Percentiles rank a stretch among this genome's conserved stretches.
Conservation (phyloP, 2,113 vertebrate genomes). For the Scytalopus superciliaris region DNA sequence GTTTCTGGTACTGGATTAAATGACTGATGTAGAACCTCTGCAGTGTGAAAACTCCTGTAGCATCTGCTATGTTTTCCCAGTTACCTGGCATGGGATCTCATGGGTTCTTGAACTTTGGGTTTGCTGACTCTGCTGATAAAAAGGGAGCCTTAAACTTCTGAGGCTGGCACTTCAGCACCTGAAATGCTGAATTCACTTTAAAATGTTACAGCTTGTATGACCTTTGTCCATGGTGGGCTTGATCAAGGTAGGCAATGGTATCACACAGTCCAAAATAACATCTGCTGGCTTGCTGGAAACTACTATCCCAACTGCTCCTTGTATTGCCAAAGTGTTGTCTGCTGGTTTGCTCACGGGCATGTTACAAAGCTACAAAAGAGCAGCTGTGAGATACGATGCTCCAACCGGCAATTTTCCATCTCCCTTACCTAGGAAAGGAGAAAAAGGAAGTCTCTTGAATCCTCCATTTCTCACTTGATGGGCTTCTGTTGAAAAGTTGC, state of each 20-base stretch:
- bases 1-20: neutral
- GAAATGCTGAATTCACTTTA: neutral
- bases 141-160: neutral
- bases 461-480: neutral
- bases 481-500: neutral
- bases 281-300: neutral
- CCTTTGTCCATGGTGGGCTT: neutral
- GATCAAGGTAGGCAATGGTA: neutral
- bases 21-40: neutral
- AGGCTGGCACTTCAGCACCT: neutral
- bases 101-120: neutral
- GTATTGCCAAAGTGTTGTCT: neutral
- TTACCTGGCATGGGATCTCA: neutral
- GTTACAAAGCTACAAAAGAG: neutral
- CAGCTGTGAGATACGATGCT: neutral
- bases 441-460: neutral
- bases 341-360: neutral
- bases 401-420: neutral
- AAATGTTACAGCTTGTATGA: accelerated
- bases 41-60: neutral
- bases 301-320: neutral
- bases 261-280: neutral
- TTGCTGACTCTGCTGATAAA: neutral
- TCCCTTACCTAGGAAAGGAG: neutral
- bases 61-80: neutral